These are phyloP conservation scores for Campaea margaritaria DNA, from an alignment of 2,888 invertebrate species.

Conservation along the genomic window DNA sequence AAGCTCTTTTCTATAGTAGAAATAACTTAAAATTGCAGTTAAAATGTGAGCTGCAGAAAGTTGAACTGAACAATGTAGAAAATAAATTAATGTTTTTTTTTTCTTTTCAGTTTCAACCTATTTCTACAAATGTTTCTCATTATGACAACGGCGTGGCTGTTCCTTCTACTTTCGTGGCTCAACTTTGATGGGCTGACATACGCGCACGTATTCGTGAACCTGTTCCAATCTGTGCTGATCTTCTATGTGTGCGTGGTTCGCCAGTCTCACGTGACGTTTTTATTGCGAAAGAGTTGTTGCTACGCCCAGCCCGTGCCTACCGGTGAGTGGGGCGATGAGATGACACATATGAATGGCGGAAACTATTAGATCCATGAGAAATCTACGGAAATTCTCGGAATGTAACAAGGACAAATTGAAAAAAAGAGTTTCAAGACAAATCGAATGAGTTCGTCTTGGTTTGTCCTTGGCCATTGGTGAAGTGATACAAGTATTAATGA, in stretches of 20 bases:
- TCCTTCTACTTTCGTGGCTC: slow-evolving; percentile 90
- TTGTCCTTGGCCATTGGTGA: neutral
- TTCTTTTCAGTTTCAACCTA: slow-evolving; percentile 89
- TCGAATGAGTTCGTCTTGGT: neutral
- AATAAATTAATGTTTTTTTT: slow-evolving; percentile 14
- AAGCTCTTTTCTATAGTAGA: slow-evolving; percentile 43
- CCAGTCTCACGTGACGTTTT: slow-evolving; percentile 91
- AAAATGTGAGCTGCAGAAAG: too few relatives aligned
- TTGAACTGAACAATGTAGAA: too few relatives aligned
- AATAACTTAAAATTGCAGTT: too few relatives aligned
- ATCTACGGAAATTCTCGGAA: neutral
- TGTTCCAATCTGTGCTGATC: slow-evolving; percentile 90
- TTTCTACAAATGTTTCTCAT: slow-evolving; percentile 90
- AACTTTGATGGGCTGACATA: slow-evolving; percentile 90
- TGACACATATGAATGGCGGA: slow-evolving; percentile 93
- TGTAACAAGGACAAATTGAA: too few relatives aligned
- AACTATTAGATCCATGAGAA: slow-evolving; percentile 56
- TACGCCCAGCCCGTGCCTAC: slow-evolving; percentile 90
- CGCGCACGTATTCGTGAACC: slow-evolving; percentile 90
- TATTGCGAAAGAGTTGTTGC: slow-evolving; percentile 92
- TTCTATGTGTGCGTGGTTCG: slow-evolving; percentile 91
- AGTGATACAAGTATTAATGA: slow-evolving; percentile 21
- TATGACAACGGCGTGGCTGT: slow-evolving; percentile 91
- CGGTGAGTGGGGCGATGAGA: slow-evolving; percentile 95
- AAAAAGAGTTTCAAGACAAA: too few relatives aligned